Base-by-base conservation (phyloP, 2,797 vertebrate species). In the Eurystomus glaucurus region DNA sequence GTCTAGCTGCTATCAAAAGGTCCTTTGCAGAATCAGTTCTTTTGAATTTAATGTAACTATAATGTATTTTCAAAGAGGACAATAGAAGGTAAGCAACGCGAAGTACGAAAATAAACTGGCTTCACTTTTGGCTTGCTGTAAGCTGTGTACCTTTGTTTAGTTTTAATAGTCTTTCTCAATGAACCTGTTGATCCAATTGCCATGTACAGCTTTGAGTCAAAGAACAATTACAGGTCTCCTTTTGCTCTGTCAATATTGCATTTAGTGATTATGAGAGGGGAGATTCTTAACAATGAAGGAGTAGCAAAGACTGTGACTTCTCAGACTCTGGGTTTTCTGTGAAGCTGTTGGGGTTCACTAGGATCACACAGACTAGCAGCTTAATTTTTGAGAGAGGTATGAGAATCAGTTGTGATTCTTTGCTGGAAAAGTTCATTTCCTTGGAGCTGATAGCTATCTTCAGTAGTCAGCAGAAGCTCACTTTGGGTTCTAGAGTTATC, bases 101-200 rank as follows among this genome's bases (percentile, higher is more conserved):
- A 11, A 2, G 15, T 80, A 14, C 33, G 39, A 29, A 54, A 35
- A 35, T 25, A 71, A 79, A 57, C 14, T 6, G 21, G 9, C 43
- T 28, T 85, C 29, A 55, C n/a, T 43, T 62, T 55, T 58, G 43
- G 9, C 21, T 69, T 83, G 31, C 46, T 87, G 12, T 55, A 51
- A 48, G 51, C 57, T 72, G 14, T 48, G 60, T 41, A 14, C 54
- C 37, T 92, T 82, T 92, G 46, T 88, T 88, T 65, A 48, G 43
- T 58, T 93, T 84, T 92, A 66, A 51, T 68, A 60, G 55, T 64
- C 51, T 90, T 74, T 86, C 41, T 65, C 41, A 55, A 9, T 76
- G 72, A 35, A 50, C 31, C 25, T 76, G 12, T 94, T 96, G 83
- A 86, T 93, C 74, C 55, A 62, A 12, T 72, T 93, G 79, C 70